Conservation (phyloP, 1,140 invertebrate species). For the Bicyclus anynana region DNA sequence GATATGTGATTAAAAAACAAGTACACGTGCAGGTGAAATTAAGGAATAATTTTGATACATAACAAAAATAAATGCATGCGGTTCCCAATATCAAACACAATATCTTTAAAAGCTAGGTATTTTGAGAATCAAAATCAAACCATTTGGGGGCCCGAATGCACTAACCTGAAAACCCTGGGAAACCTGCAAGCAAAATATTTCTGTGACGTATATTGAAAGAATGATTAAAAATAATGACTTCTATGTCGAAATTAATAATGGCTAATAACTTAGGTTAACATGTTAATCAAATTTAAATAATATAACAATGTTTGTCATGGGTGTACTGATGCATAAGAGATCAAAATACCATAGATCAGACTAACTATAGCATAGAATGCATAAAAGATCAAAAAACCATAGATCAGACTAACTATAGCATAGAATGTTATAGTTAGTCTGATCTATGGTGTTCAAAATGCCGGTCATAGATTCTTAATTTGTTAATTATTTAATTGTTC, state of each 20-base stretch:
- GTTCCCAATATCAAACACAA: constrained; percentile 18
- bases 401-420: too few relatives aligned
- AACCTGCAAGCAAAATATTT: constrained; percentile 73
- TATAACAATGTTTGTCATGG: too few relatives aligned
- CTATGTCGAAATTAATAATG: background rate
- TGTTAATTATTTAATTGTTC: too few relatives aligned
- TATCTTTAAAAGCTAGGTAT: constrained; percentile 10
- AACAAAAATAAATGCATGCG: constrained; percentile 35
- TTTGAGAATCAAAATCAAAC: constrained; percentile 21
- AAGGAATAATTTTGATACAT: constrained; percentile 6
- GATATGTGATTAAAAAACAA: background rate
- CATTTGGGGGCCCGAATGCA: constrained; percentile 32
- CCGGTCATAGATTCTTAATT: too few relatives aligned
- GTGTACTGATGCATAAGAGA: too few relatives aligned
- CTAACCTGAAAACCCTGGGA: constrained; percentile 77
- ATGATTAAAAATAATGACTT: background rate
- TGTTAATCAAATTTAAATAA: too few relatives aligned
- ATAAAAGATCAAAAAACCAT: too few relatives aligned
- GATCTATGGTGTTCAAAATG: too few relatives aligned
- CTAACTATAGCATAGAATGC: too few relatives aligned
- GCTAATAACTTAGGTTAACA: background rate
- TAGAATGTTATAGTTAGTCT: too few relatives aligned
- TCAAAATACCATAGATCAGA: too few relatives aligned
- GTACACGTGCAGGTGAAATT: constrained; percentile 15
- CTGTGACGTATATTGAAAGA: constrained; percentile 37